Percentiles rank a stretch among this genome's conserved stretches.
Evolutionary conservation across 2,797 vertebrate species (phyloP).

Genomic region (Karalla daura): DNA sequence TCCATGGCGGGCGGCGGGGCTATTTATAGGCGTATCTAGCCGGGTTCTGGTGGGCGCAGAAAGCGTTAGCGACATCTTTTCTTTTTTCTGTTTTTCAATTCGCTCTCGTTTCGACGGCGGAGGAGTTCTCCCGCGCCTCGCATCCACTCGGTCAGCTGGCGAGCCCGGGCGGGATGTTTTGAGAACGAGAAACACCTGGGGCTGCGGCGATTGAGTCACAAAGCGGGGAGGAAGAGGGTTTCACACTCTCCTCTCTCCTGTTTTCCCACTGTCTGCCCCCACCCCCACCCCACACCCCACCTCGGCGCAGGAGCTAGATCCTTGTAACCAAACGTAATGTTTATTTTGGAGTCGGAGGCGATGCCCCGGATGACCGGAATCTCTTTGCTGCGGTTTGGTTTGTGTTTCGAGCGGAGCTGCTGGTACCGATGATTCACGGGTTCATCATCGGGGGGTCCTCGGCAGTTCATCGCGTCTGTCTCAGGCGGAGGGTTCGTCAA

Average conservation of each 20-base stretch:
- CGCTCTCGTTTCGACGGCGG: no score
- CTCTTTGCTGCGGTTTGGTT: constrained; percentile 74
- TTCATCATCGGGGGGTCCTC: constrained; percentile 63
- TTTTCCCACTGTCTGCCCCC: constrained; percentile 47
- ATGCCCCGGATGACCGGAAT: constrained; percentile 65
- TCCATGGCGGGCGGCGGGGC: constrained; percentile 69
- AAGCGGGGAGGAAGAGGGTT: constrained; percentile 60
- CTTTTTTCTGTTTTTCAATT: constrained; percentile 24
- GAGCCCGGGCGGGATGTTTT: constrained; percentile 42
- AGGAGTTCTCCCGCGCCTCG: constrained; percentile 11
- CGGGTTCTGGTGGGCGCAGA: constrained; percentile 53
- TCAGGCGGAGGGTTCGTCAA: constrained; percentile 56
- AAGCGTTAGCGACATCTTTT: constrained; percentile 32
- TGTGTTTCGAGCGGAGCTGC: constrained; percentile 64
- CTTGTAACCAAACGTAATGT: constrained; percentile 67
- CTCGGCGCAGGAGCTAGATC: constrained; percentile 44
- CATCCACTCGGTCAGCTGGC: background rate
- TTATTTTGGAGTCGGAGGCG: constrained; percentile 73
- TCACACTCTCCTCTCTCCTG: constrained; percentile 44
- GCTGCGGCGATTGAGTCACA: constrained; percentile 61
- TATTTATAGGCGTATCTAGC: constrained; percentile 79
- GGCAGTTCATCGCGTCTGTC: constrained; percentile 50
- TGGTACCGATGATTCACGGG: constrained; percentile 71
- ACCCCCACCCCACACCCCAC: background rate
- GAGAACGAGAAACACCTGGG: constrained; percentile 59